Evolutionary conservation across 2,888 invertebrate species (phyloP), one percentile per base, ranked within the genome.

Genomic region (Nomada lathburiana): DNA sequence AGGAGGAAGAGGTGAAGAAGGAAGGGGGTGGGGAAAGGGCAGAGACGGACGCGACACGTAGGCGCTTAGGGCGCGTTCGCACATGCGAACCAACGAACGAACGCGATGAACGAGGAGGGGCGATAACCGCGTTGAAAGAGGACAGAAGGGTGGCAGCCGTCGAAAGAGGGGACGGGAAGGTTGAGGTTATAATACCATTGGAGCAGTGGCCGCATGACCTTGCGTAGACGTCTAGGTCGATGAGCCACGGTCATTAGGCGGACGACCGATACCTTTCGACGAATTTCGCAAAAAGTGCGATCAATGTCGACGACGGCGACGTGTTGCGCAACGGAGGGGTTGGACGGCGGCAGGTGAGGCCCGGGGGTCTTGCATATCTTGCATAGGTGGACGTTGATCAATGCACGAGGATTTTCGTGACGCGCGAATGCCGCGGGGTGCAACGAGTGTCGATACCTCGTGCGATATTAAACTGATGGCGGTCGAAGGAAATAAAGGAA

Each of bases 141-240:
- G 57, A 44, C 57, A 26, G 69, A 69, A n/a, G 68, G 70, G 59
- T 20, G 29, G 29, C 59, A 52, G 36, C 57, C 73, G 57, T 29
- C 52, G 57, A 57, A 64, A 71, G 59, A 67, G 75, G 64, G 73
- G 75, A 73, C 57, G 52, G 74, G 85, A 88, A 88, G 88, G 88
- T 84, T 87, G 89, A 91, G 92, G 91, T 92, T 91, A 87, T 87
- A 92, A 92, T 91, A 92, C 90, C 91, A 91, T 85, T 89, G 92
- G 92, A 90, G 91, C 92, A 91, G 89, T 91, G 92, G 92, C 93
- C 93, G 92, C 89, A 90, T 93, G 92, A 93, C 93, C 93, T 93
- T 93, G 93, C 90, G 89, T 89, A 89, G 85, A 90, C 91, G 88
- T 88, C 88, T 90, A 90, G 89, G 90, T 90, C 91, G 90, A 91